These are phyloP conservation scores for Hoplodrina ambigua DNA, from an alignment of 2,888 invertebrate genomes.

Conservation along the genomic window DNA sequence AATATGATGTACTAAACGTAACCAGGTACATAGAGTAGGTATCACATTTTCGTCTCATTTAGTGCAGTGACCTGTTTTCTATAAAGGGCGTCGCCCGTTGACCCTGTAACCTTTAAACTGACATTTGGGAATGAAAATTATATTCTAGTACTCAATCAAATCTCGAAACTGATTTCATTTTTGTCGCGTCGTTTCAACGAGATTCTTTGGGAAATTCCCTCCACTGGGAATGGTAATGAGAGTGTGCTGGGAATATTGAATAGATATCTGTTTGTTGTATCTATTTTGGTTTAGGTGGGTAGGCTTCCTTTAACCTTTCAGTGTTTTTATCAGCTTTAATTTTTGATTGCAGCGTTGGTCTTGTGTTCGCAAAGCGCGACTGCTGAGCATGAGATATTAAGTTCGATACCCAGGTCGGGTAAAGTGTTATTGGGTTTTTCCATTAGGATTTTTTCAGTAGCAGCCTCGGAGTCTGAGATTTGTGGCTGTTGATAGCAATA, in stretches of 20 bases:
- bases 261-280: neutral
- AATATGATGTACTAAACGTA: neutral
- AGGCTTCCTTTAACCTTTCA: neutral
- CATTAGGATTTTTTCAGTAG: too few species aligned
- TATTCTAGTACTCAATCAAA: neutral
- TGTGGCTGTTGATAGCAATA: too few species aligned
- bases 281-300: slow-evolving; percentile 5
- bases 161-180: slow-evolving; percentile 2
- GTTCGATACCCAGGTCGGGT: too few species aligned
- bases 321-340: too few species aligned
- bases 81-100: slow-evolving; percentile 26
- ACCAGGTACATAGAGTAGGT: slow-evolving; percentile 2
- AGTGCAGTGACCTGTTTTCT: slow-evolving; percentile 57
- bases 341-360: too few species aligned
- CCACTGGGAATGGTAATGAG: slow-evolving; percentile 31
- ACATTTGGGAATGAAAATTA: slow-evolving; percentile 31
- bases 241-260: slow-evolving; percentile 35
- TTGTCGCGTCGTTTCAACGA: slow-evolving; percentile 2
- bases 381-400: too few species aligned
- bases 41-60: slow-evolving; percentile 22
- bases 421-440: too few species aligned
- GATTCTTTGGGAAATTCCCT: slow-evolving; percentile 11
- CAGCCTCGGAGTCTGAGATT: too few species aligned
- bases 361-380: too few species aligned
- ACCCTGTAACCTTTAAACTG: slow-evolving; percentile 45